Evolutionary conservation across 1,140 invertebrate species (phyloP), one percentile per base, ranked within the genome.

Genomic region (Tetramorium parvispinum): DNA sequence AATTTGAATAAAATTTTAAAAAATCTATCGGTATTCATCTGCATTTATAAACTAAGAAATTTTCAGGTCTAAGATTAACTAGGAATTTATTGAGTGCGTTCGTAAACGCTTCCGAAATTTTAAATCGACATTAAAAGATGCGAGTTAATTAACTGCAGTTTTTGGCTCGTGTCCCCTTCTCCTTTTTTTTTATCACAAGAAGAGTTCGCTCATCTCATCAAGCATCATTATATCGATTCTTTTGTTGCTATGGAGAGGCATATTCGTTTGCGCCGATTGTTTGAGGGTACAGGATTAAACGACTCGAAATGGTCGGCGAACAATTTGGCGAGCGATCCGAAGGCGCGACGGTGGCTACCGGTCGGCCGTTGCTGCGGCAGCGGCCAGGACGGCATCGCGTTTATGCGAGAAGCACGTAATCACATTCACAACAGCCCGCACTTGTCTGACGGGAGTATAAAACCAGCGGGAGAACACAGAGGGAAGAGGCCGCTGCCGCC

Each of bases 391-490:
- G 73, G 43, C 73, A 75, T 88, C 63, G 77, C 88, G 82, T 89
- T 88, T 89, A 79, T 86, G 79, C 68, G 79, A 89, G 85, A 86
- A 79, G 71, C 88, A 89, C 88, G 88, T 90, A 90, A 89, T 88
- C 87, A 85, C 85, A 82, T 88, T 89, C 88, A 82, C 88, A 57
- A 87, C 43, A 77, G 59, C 77, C 75, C 68, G 73, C 88, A 85
- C 88, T 89, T 76, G 88, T 87, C 85, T 75, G 85, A 89, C 85
- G 43, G 68, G 89, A 87, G 85, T 65, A 90, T 89, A 87, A 89
- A 89, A 73, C 49, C 65, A 40, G 61, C 77, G 78, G 57, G 57
- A 71, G 85, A 83, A 49, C 21, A 75, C 18, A 87, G 70, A 70
- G 53, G 27, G 49, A 86, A 77, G 77, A 82, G 66, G 57, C 27